Evolutionary conservation across 2,113 vertebrate species (phyloP).

Genomic region (Ellobius talpinus): DNA sequence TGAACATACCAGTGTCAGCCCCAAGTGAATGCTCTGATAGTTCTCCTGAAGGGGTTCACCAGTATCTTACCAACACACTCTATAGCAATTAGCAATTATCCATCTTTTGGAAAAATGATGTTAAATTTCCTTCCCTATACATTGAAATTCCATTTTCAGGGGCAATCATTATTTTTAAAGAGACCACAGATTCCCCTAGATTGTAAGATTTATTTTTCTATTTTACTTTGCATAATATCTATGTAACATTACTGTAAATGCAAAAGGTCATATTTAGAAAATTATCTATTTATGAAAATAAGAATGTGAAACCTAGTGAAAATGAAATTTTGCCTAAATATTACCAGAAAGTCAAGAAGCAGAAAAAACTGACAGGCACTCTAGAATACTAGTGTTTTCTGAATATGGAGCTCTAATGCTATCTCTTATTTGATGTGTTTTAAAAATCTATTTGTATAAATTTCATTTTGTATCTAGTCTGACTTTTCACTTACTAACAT

Average conservation of each 20-base stretch:
- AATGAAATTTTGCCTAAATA: not conserved
- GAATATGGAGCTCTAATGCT: not conserved
- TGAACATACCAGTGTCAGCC: not conserved
- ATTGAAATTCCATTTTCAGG: not conserved
- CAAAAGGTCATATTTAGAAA: not conserved
- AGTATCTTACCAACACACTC: not conserved
- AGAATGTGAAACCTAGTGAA: not conserved
- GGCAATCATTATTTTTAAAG: not conserved
- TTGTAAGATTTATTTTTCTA: not conserved
- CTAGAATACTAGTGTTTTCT: not conserved
- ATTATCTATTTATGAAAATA: slow-evolving; percentile 23
- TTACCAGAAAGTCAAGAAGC: not conserved
- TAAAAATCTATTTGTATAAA: not conserved
- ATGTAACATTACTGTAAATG: not conserved
- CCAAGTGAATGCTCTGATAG: not conserved
- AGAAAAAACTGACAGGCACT: not conserved
- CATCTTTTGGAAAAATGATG: not conserved
- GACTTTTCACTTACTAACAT: not conserved
- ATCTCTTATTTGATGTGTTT: slow-evolving; percentile 4
- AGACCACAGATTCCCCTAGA: not conserved
- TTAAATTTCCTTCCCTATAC: not conserved
- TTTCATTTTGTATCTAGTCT: not conserved
- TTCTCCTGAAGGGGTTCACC: not conserved
- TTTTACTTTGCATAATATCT: not conserved
- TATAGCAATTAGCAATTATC: not conserved